Evolutionary conservation across 1,140 invertebrate genomes (phyloP).

Genomic region (Sminthurides bifidus): DNA sequence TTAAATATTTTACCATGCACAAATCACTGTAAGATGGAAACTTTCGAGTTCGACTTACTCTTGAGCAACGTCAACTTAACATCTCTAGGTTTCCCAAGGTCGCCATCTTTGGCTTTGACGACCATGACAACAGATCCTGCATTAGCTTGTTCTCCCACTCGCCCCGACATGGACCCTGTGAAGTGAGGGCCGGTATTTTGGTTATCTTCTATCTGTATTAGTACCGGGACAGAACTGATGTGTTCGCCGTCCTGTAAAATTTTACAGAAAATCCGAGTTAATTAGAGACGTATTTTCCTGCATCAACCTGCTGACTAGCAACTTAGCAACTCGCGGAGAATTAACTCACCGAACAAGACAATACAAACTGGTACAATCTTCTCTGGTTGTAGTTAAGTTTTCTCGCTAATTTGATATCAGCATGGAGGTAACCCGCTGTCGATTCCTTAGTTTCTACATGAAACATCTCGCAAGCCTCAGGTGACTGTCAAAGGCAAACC

Average conservation of each 20-base stretch:
- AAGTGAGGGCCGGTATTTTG: conserved; percentile 66
- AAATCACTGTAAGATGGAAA: no score
- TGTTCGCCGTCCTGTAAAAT: conserved; percentile 58
- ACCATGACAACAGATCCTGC: conserved; percentile 71
- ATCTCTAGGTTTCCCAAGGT: conserved; percentile 59
- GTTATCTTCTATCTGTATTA: conserved; percentile 65
- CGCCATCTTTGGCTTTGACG: conserved; percentile 66
- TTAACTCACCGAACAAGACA: conserved; percentile 53
- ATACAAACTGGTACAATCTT: conserved; percentile 45
- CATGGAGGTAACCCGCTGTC: conserved; percentile 50
- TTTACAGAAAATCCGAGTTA: no score
- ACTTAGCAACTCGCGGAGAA: no score
- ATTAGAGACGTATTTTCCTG: no score
- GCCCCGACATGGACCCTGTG: conserved; percentile 60
- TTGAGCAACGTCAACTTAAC: conserved; percentile 65
- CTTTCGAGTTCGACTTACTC: conserved; percentile 50
- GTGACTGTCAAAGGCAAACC: conserved; percentile 45
- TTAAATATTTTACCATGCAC: background rate
- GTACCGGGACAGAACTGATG: conserved; percentile 55
- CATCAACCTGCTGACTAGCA: no score
- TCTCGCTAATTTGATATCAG: conserved; percentile 54
- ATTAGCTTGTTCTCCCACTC: conserved; percentile 68
- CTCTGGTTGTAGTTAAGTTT: conserved; percentile 34
- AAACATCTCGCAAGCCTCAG: conserved; percentile 57
- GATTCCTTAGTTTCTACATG: conserved; percentile 50